phyloP scores from a whole-genome alignment of 2,797 vertebrate genomes.

The Amazona ochrocephala region DNA sequence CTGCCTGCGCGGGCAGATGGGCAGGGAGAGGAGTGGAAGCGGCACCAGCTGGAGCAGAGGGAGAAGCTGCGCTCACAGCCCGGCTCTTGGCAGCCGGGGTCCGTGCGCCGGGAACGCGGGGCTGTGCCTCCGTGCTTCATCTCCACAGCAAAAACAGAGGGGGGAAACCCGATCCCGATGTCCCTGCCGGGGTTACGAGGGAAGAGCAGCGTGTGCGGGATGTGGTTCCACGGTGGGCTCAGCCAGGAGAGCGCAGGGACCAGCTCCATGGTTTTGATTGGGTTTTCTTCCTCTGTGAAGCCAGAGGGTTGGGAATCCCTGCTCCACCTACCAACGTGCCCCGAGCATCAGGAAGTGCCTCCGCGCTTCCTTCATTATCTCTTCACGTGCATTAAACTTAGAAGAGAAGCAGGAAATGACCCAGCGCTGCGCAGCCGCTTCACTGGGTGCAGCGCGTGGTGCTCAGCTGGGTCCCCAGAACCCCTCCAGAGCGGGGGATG shows the following conservation, averaged over 20 bases:
- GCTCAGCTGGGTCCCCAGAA: neutral
- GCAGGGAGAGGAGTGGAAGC: neutral
- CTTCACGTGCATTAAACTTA: neutral
- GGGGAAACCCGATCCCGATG: accelerated
- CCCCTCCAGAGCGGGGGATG: neutral
- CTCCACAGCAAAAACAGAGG: neutral
- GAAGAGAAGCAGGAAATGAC: neutral
- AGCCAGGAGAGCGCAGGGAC: neutral
- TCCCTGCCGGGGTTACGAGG: accelerated
- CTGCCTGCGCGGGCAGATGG: slow-evolving; percentile 27
- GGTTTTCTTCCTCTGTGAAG: neutral
- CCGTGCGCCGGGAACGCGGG: accelerated
- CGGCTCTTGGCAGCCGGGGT: neutral
- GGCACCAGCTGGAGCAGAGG: slow-evolving; percentile 29
- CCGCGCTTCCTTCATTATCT: neutral
- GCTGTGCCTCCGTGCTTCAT: accelerated
- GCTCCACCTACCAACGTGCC: neutral
- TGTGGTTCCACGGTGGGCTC: neutral
- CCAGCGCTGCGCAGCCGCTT: neutral
- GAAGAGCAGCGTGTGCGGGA: accelerated
- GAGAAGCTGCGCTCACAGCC: neutral
- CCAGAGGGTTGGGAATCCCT: neutral
- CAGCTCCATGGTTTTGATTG: accelerated
- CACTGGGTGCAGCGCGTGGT: accelerated
- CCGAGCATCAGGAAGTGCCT: neutral